phyloP scores from a whole-genome alignment of 2,888 invertebrate species.

The Baronia brevicornis region DNA sequence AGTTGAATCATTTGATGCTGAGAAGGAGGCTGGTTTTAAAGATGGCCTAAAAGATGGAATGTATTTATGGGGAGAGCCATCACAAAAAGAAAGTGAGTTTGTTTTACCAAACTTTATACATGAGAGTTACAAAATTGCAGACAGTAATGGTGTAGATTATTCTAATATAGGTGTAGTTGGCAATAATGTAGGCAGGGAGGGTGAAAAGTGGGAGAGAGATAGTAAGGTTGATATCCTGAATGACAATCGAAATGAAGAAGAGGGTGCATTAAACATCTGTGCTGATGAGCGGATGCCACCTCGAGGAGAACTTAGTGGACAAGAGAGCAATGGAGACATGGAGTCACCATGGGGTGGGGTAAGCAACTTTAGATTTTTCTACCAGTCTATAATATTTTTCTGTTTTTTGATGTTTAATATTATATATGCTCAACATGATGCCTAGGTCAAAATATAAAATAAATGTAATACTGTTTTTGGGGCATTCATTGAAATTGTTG shows the following conservation, averaged over 20 bases:
- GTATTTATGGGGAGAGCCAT: constrained; percentile 61
- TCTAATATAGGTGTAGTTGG: constrained; percentile 36
- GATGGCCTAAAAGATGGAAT: constrained; percentile 45
- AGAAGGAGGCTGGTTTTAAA: constrained; percentile 41
- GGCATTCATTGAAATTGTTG: too few relatives aligned
- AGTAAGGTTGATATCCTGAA: constrained; percentile 58
- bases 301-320: constrained; percentile 89
- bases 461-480: too few relatives aligned
- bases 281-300: constrained; percentile 93
- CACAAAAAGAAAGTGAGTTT: constrained; percentile 59
- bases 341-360: constrained; percentile 86
- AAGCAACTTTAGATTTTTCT: constrained; percentile 30
- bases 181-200: constrained; percentile 28
- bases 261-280: constrained; percentile 79
- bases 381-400: constrained; percentile 1
- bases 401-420: too few relatives aligned
- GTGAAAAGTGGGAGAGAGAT: constrained; percentile 41
- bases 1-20: constrained; percentile 54
- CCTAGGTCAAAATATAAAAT: too few relatives aligned
- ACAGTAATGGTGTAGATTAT: constrained; percentile 48
- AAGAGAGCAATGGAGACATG: constrained; percentile 89
- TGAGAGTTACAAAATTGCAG: constrained; percentile 63
- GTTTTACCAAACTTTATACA: constrained; percentile 65
- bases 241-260: constrained; percentile 48
- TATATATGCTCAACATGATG: too few relatives aligned